These are phyloP conservation scores for Hartigia nigra DNA, from an alignment of 2,888 invertebrate species.

Conservation along the genomic window DNA sequence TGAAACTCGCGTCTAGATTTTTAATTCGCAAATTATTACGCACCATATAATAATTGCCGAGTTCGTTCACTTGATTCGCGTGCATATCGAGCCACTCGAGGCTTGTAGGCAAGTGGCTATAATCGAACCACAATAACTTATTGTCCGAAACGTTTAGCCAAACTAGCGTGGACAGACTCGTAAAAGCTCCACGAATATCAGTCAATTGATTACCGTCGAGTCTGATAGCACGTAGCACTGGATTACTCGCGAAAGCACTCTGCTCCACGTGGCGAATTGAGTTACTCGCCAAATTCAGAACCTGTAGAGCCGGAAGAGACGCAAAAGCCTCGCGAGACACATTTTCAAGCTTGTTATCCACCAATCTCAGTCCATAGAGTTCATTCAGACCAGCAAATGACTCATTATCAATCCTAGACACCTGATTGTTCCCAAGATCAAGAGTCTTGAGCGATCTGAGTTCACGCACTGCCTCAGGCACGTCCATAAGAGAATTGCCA, in stretches of 20 bases:
- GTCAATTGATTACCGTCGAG: conserved; percentile 83
- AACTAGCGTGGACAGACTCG: conserved; percentile 77
- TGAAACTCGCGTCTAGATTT: conserved; percentile 82
- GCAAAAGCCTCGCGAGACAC: conserved; percentile 81
- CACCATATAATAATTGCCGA: conserved; percentile 79
- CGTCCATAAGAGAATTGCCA: conserved; percentile 77
- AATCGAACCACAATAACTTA: conserved; percentile 83
- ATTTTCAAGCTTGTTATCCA: conserved; percentile 83
- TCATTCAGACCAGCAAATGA: conserved; percentile 81
- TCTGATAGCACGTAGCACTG: conserved; percentile 79
- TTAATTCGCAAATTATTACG: conserved; percentile 75
- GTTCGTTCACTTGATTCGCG: conserved; percentile 80
- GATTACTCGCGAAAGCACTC: conserved; percentile 80
- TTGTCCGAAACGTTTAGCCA: conserved; percentile 87
- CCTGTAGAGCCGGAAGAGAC: conserved; percentile 78
- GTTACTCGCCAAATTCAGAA: conserved; percentile 84
- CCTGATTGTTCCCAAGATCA: conserved; percentile 85
- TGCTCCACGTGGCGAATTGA: conserved; percentile 81
- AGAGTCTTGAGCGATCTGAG: conserved; percentile 79
- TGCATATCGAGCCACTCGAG: conserved; percentile 86
- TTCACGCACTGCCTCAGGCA: conserved; percentile 78
- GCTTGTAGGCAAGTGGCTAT: conserved; percentile 79
- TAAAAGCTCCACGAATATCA: conserved; percentile 83
- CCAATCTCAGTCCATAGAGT: conserved; percentile 80
- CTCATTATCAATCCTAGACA: conserved; percentile 77